Evolutionary conservation across 2,113 vertebrate species (phyloP).

Genomic region (Boleophthalmus pectinirostris): DNA sequence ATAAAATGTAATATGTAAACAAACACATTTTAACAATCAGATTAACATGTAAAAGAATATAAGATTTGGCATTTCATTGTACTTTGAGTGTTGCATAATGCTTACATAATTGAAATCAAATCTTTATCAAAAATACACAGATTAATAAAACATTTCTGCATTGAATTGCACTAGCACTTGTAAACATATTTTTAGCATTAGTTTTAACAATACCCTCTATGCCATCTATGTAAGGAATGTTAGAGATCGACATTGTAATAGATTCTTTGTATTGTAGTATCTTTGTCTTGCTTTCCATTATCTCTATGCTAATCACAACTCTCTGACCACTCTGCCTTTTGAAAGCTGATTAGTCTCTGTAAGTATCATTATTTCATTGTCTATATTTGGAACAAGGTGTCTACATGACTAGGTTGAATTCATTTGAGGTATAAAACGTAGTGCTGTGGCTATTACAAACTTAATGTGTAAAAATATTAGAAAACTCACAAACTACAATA

Average conservation of each 20-base stretch:
- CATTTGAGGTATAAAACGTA: conserved; percentile 5
- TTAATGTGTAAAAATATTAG: conserved; percentile 3
- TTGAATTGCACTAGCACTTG: background rate
- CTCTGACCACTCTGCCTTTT: background rate
- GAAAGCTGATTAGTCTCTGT: background rate
- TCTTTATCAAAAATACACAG: background rate
- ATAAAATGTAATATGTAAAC: background rate
- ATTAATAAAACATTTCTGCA: background rate
- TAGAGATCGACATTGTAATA: too few species aligned
- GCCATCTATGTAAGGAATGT: background rate
- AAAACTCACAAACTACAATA: conserved; percentile 18
- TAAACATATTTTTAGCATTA: background rate
- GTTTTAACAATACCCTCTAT: background rate
- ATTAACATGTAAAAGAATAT: background rate
- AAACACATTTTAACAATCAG: background rate
- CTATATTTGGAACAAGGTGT: background rate
- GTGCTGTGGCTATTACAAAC: background rate
- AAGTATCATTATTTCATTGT: background rate
- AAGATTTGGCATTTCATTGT: background rate
- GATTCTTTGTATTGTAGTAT: background rate
- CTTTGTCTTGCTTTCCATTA: background rate
- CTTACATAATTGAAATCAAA: background rate
- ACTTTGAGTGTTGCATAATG: background rate
- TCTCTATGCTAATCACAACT: background rate
- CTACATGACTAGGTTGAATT: background rate